phyloP scores from a whole-genome alignment of 2,888 invertebrate species.

The Melanophora roralis region DNA sequence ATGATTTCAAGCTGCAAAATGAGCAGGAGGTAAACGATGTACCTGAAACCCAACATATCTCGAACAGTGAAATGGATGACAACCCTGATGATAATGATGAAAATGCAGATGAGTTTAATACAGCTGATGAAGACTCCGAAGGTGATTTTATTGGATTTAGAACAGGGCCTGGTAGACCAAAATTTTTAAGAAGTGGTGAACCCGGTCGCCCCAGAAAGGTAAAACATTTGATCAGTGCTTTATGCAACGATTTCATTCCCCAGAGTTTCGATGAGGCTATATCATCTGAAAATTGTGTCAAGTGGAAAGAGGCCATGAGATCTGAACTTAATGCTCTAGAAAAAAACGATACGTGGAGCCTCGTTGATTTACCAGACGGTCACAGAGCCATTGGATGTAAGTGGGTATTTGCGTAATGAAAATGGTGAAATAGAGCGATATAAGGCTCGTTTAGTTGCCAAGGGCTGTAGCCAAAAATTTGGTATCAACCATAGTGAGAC shows the following conservation, averaged over 20 bases:
- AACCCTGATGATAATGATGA: too few relatives aligned
- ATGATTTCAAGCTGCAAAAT: background rate
- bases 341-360: constrained; percentile 57
- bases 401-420: too few relatives aligned
- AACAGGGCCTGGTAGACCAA: constrained; percentile 22
- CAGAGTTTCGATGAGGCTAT: constrained; percentile 44
- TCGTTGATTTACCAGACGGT: constrained; percentile 49
- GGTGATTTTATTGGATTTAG: background rate
- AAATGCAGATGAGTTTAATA: background rate
- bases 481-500: constrained; percentile 18
- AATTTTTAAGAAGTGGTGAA: constrained; percentile 29
- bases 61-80: too few relatives aligned
- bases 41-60: too few relatives aligned
- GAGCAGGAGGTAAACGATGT: too few relatives aligned
- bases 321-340: constrained; percentile 50
- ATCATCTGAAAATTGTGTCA: constrained; percentile 16
- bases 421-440: constrained; percentile 47
- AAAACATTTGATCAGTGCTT: constrained; percentile 26
- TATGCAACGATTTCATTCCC: constrained; percentile 41
- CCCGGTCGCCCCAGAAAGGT: constrained; percentile 45
- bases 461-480: background rate
- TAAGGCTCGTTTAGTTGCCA: constrained; percentile 32
- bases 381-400: too few relatives aligned
- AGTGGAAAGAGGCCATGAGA: constrained; percentile 59
- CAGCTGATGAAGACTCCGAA: constrained; percentile 4